Evolutionary conservation across 2,888 invertebrate species (phyloP).

Genomic region (Noctua fimbriata): DNA sequence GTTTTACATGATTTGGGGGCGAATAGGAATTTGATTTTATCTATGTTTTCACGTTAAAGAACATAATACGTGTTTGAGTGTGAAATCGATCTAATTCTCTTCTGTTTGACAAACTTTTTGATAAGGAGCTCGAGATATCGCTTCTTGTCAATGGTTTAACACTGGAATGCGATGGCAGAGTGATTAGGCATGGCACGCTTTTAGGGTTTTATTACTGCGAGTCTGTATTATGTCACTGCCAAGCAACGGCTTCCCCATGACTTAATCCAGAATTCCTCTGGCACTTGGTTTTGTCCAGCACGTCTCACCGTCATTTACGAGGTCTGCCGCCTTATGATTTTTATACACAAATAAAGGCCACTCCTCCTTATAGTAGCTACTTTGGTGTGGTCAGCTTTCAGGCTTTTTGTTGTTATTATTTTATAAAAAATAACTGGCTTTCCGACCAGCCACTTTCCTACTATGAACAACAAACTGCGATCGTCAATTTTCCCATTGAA

Average conservation of each 20-base stretch:
- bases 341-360: not conserved
- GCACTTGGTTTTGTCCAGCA: not conserved
- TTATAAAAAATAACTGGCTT: not conserved
- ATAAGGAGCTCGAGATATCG: not conserved
- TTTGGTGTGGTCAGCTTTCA: not conserved
- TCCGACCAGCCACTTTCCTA: not conserved
- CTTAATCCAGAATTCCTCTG: not conserved
- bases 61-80: too few species aligned
- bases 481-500: not conserved
- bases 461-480: not conserved
- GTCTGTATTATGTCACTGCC: not conserved
- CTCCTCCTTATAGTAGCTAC: not conserved
- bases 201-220: not conserved
- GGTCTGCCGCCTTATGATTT: too few species aligned
- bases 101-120: not conserved
- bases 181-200: not conserved
- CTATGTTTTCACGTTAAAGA: not conserved
- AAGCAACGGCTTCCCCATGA: not conserved
- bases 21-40: slow-evolving; percentile 22
- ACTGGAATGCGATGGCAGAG: not conserved
- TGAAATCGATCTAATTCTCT: not conserved
- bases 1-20: slow-evolving; percentile 28
- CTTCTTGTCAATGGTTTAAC: too few species aligned
- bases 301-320: not conserved
- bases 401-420: not conserved